Evolutionary conservation across 2,888 invertebrate species (phyloP).

Genomic region (Encarsia formosa): DNA sequence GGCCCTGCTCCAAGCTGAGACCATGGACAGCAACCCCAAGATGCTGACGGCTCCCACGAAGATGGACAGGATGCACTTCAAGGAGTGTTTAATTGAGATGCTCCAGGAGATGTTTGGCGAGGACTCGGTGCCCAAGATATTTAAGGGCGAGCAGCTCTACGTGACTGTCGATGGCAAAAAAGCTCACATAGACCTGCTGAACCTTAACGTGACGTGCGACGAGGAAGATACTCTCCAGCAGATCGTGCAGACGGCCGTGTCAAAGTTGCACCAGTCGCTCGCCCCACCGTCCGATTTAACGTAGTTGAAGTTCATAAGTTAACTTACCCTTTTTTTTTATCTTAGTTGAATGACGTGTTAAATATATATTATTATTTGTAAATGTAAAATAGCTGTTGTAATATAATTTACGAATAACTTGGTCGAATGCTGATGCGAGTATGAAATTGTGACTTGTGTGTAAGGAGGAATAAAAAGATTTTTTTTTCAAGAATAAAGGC

Average conservation of each 20-base stretch:
- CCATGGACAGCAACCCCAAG: conserved; percentile 62
- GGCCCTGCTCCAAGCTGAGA: conserved; percentile 79
- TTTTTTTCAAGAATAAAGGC: no score
- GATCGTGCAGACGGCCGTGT: conserved; percentile 79
- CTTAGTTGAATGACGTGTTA: background rate
- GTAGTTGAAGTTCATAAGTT: conserved; percentile 3
- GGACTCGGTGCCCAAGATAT: conserved; percentile 87
- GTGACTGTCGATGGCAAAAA: conserved; percentile 81
- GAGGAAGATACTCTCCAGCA: conserved; percentile 79
- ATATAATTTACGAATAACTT: no score
- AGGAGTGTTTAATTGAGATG: conserved; percentile 86
- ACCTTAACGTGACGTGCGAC: conserved; percentile 74
- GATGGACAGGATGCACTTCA: conserved; percentile 87
- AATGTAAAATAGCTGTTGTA: no score
- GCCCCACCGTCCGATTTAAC: conserved; percentile 55
- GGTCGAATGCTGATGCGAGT: no score
- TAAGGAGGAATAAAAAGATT: no score
- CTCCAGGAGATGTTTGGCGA: conserved; percentile 94
- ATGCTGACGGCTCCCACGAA: conserved; percentile 63
- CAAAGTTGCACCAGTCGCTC: conserved; percentile 79
- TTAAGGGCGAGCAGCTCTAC: conserved; percentile 82
- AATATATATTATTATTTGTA: no score
- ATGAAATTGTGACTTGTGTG: no score
- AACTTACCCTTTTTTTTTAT: no score
- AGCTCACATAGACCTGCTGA: conserved; percentile 80